These are phyloP conservation scores for Nomada fucata DNA, from an alignment of 2,888 invertebrate species.

Conservation along the genomic window DNA sequence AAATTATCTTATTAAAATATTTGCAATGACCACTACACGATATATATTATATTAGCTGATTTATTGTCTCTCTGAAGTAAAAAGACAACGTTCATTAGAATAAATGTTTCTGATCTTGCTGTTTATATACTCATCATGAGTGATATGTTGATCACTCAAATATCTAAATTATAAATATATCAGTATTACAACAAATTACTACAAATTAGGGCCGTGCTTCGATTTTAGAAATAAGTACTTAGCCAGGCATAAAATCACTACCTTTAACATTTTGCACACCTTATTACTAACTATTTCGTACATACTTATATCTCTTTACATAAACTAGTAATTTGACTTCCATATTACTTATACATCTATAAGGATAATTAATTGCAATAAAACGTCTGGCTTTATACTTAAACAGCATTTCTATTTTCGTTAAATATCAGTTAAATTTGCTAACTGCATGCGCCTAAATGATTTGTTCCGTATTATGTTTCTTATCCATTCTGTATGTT, in stretches of 20 bases:
- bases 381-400: constrained; percentile 18
- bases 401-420: constrained; percentile 33
- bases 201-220: too few species aligned
- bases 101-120: constrained; percentile 14
- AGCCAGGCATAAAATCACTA: neutral
- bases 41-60: neutral
- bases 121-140: neutral
- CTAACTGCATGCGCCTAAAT: constrained; percentile 70
- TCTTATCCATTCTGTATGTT: constrained; percentile 90
- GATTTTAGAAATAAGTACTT: too few species aligned
- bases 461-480: constrained; percentile 71
- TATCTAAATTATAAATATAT: neutral
- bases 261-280: constrained; percentile 3
- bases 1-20: constrained; percentile 58
- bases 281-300: constrained; percentile 19
- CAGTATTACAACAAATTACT: too few species aligned
- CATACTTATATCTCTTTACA: constrained; percentile 13
- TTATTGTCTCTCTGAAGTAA: neutral
- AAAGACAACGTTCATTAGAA: neutral
- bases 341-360: constrained; percentile 1
- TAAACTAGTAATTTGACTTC: constrained; percentile 4
- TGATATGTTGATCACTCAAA: too few species aligned
- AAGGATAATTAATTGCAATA: constrained; percentile 21
- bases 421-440: constrained; percentile 41
- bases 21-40: constrained; percentile 39